A percentile compares a stretch with the other conserved stretches of the same genome.
Conservation (phyloP, 30 jellyfish, hydroid and myxozoan genomes). For the Calvadosia cruxmelitensis region DNA sequence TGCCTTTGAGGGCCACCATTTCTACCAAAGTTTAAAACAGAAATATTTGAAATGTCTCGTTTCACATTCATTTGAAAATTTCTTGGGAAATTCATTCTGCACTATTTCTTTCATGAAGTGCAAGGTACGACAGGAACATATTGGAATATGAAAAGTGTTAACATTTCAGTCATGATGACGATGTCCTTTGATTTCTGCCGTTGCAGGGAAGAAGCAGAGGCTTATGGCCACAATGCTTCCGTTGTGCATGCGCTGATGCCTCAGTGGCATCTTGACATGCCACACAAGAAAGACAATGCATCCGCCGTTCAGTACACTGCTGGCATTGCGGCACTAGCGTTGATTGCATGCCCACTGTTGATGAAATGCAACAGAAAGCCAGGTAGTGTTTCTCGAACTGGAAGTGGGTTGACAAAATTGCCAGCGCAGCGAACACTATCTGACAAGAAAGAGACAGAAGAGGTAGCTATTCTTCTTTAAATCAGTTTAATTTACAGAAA, state of each 20-base stretch:
- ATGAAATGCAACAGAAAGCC: conserved; percentile 36
- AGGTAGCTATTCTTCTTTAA: conserved; percentile 34
- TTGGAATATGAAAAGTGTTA: not conserved
- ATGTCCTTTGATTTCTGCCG: not conserved
- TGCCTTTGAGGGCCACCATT: too few species aligned
- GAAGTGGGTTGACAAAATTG: conserved; percentile 1
- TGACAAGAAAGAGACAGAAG: conserved; percentile 43
- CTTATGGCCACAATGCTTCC: not conserved
- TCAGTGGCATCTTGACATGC: not conserved
- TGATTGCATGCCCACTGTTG: conserved; percentile 26
- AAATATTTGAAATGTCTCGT: too few species aligned
- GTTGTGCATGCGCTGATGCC: not conserved
- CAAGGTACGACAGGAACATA: too few species aligned
- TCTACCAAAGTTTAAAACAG: too few species aligned
- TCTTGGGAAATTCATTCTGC: too few species aligned
- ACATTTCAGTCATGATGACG: not conserved
- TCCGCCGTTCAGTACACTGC: conserved; percentile 5
- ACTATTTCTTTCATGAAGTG: too few species aligned
- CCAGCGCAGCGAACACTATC: conserved; percentile 14
- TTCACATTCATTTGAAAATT: too few species aligned
- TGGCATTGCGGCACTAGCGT: conserved; percentile 23
- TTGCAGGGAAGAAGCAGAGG: not conserved
- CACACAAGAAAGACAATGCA: not conserved
- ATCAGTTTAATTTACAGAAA: too few species aligned
- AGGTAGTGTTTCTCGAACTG: conserved; percentile 11